Base-by-base conservation (phyloP, 2,113 vertebrate species). In the Dermatemys mawii region DNA sequence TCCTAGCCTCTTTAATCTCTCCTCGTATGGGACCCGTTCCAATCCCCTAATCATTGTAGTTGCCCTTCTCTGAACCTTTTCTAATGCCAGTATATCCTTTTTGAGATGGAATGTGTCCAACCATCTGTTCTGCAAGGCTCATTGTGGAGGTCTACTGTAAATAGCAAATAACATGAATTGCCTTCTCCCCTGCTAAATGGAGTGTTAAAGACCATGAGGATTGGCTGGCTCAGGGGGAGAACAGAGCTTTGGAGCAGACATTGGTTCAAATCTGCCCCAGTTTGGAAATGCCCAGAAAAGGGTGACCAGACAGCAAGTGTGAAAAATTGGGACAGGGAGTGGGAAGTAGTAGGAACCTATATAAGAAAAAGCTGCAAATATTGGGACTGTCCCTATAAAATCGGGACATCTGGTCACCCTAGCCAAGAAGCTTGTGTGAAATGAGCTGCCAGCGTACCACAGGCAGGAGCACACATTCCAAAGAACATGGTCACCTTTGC, bases 401-500 rank as follows among this genome's bases (percentile, higher is more conserved):
- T n/a, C n/a, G n/a, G n/a, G n/a, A n/a, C n/a, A n/a, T n/a, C n/a
- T n/a, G n/a, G n/a, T n/a, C n/a, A n/a, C n/a, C n/a, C n/a, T n/a
- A n/a, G n/a, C n/a, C n/a, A n/a, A 2, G 80, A 41, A 67, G 80
- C 51, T 13, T 26, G 8, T 48, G 6, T 0, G 27, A 35, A 73
- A 0, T 24, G 87, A 44, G 49, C 4, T 53, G 49, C 24, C 57
- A 21, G 5, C 1, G 2, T 22, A 1, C 1, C 48, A 1, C 35
- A 70, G 21, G 5, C 21, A 8, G 82, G 26, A 21, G 73, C 19
- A 35, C 5, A 3, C 35, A 38, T n/a, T 21, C 19, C 35, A 67
- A 22, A 21, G 1, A 1, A 2, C 0, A 6, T 51, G 1, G 1
- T 16, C 75, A 55, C 8, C 4, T 22, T 22, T 48, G 53, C 84